These are phyloP conservation scores for Linyphia triangularis DNA, from an alignment of 2,888 invertebrate genomes.

Conservation along the genomic window DNA sequence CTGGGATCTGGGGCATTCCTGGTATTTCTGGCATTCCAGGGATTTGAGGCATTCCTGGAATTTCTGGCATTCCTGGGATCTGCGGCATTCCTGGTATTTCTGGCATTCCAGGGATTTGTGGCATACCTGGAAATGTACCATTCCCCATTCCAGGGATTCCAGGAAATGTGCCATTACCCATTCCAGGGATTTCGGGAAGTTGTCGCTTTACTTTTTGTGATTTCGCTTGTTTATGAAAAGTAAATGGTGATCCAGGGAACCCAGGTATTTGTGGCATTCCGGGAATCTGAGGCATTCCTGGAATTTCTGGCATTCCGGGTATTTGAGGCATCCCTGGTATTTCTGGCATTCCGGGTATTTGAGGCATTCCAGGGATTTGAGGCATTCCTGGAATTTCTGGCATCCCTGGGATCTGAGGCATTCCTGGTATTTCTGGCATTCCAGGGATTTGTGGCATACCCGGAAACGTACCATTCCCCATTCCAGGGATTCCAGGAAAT, in stretches of 20 bases:
- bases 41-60: constrained; percentile 47
- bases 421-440: constrained; percentile 53
- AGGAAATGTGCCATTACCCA: constrained; percentile 1
- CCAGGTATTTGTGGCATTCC: constrained; percentile 24
- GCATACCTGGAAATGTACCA: not conserved
- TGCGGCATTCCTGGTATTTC: constrained; percentile 42
- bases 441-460: not conserved
- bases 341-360: constrained; percentile 34
- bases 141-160: constrained; percentile 10
- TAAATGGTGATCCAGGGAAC: constrained; percentile 16
- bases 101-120: constrained; percentile 22
- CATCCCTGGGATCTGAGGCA: constrained; percentile 21
- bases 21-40: constrained; percentile 59
- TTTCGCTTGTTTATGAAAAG: constrained; percentile 15
- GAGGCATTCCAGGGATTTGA: constrained; percentile 23
- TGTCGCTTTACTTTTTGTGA: not conserved
- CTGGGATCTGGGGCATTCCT: constrained; percentile 50
- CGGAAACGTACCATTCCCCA: not conserved
- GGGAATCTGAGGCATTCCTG: constrained; percentile 38
- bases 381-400: constrained; percentile 49
- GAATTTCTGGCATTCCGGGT: constrained; percentile 39
- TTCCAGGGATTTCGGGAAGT: constrained; percentile 40
- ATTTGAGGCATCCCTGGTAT: constrained; percentile 52
- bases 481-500: constrained; percentile 28
- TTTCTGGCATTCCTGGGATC: constrained; percentile 35